Evolutionary conservation across 2,797 vertebrate genomes (phyloP).

Genomic region (Ataeniobius toweri): DNA sequence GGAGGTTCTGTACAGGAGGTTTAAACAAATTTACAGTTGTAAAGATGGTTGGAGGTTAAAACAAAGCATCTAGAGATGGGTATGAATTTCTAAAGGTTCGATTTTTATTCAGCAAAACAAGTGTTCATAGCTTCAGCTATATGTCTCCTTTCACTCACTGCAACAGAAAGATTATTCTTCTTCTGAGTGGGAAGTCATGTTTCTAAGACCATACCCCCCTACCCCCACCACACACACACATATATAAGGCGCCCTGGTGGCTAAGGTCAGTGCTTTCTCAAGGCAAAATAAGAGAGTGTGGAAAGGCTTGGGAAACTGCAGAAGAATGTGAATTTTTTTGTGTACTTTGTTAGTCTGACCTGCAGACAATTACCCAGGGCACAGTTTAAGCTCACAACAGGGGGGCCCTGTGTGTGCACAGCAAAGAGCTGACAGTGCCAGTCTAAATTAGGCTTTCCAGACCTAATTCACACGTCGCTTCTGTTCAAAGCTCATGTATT

Average conservation of each 20-base stretch:
- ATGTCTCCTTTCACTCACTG: conserved; percentile 46
- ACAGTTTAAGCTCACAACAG: conserved; percentile 66
- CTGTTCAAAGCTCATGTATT: conserved; percentile 42
- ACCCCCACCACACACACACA: conserved; percentile 25
- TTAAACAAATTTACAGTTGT: not conserved
- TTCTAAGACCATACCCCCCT: conserved; percentile 60
- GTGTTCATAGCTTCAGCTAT: not conserved
- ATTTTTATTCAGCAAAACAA: not conserved
- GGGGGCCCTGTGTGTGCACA: conserved; percentile 50
- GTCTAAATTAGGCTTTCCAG: conserved; percentile 64
- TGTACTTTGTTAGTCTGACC: conserved; percentile 50
- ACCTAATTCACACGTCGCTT: conserved; percentile 59
- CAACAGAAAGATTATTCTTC: conserved; percentile 69
- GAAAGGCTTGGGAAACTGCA: conserved; percentile 75
- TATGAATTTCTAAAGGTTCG: not conserved
- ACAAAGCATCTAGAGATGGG: too few species aligned
- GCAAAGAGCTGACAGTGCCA: conserved; percentile 35
- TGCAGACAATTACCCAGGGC: conserved; percentile 62
- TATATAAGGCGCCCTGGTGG: conserved; percentile 49
- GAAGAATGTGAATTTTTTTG: conserved; percentile 73
- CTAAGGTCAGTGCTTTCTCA: conserved; percentile 84
- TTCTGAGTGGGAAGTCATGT: conserved; percentile 65
- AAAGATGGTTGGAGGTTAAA: too few species aligned
- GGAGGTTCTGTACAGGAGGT: not conserved
- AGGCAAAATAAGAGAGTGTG: conserved; percentile 76